These are phyloP conservation scores for Cosmia pyralina DNA, from an alignment of 2,888 invertebrate species.

Conservation along the genomic window DNA sequence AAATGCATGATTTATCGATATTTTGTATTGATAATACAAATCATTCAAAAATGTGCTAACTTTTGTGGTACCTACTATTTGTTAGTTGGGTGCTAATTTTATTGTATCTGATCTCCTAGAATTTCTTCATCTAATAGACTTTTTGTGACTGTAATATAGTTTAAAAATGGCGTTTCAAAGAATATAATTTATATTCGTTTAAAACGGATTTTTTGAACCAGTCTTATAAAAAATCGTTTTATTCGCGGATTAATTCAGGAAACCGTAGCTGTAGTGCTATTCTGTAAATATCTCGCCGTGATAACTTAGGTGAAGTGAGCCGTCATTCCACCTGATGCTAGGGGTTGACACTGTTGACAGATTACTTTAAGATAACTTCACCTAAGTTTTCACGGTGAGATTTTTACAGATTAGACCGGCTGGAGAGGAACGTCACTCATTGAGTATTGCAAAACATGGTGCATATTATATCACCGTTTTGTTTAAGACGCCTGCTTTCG, in stretches of 20 bases:
- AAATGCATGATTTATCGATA: conserved; percentile 46
- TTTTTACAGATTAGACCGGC: no score
- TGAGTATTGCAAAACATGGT: conserved; percentile 1
- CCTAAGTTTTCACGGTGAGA: no score
- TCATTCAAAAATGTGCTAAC: conserved; percentile 32
- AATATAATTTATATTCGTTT: neutral
- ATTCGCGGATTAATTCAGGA: neutral
- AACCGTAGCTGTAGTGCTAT: no score
- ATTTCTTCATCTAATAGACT: no score
- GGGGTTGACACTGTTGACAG: no score
- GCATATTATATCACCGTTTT: neutral
- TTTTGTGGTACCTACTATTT: neutral
- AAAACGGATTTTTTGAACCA: neutral
- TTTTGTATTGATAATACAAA: conserved; percentile 30
- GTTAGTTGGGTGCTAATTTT: conserved; percentile 17
- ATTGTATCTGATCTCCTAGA: conserved; percentile 6
- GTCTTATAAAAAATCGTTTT: neutral
- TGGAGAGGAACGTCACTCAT: neutral
- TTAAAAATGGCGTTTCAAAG: no score
- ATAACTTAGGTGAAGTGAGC: no score
- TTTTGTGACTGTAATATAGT: no score
- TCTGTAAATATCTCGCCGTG: no score
- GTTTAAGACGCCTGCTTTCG: neutral
- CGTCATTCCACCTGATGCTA: no score
- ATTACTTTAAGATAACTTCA: no score